Evolutionary conservation across 35 echinoderm and acorn worm species (phyloP).

Genomic region (Acanthaster planci): DNA sequence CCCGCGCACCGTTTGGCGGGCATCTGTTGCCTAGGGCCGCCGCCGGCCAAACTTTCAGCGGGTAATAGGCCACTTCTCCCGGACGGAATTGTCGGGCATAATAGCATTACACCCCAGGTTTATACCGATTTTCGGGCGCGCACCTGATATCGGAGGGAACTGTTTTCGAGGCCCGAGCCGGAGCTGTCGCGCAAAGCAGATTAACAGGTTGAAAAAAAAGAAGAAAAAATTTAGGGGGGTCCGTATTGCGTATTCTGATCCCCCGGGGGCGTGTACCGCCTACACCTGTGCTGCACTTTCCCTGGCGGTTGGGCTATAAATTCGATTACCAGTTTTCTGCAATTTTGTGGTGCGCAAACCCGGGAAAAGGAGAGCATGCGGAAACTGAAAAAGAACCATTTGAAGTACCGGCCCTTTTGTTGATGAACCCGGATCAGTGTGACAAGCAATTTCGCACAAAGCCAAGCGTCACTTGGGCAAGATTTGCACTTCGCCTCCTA

Average conservation of each 20-base stretch:
- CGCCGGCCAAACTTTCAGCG: background rate
- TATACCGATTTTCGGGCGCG: background rate
- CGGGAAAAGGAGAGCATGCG: background rate
- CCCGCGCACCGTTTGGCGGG: background rate
- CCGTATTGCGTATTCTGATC: background rate
- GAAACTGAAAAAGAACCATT: too few species aligned
- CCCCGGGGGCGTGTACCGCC: background rate
- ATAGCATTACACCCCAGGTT: conserved; percentile 26
- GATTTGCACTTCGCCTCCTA: background rate
- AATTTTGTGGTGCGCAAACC: background rate
- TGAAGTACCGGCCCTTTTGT: too few species aligned
- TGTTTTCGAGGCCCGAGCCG: background rate
- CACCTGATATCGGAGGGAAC: conserved; percentile 8
- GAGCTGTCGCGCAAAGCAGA: conserved; percentile 8
- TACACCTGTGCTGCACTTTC: conserved; percentile 25
- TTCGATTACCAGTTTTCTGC: conserved; percentile 13
- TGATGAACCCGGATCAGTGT: too few species aligned
- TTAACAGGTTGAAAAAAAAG: background rate
- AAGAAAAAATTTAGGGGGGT: background rate
- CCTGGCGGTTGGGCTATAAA: background rate
- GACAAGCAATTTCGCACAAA: too few species aligned
- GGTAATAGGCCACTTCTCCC: conserved; percentile 24
- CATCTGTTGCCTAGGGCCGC: conserved; percentile 3
- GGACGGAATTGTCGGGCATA: conserved; percentile 5
- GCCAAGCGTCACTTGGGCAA: too few species aligned